Evolutionary conservation across 2,888 invertebrate genomes (phyloP).

Genomic region (Euzophera pinguis): DNA sequence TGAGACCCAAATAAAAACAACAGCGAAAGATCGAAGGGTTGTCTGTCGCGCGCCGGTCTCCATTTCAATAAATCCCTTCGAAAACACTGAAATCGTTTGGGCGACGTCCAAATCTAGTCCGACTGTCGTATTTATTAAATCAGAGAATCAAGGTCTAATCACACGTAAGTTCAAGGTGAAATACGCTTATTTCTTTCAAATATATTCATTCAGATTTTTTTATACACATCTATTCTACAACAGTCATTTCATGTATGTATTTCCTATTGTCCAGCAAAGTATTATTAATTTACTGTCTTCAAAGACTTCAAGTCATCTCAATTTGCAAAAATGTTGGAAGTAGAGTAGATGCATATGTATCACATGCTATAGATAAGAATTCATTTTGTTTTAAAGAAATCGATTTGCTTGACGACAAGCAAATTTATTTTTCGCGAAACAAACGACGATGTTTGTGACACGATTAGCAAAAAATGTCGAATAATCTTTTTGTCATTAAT

Average conservation of each 20-base stretch:
- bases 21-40: conserved; percentile 24
- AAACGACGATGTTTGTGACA: neutral
- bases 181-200: neutral
- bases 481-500: neutral
- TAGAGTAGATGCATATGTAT: too few species aligned
- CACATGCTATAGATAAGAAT: too few species aligned
- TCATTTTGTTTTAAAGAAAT: too few species aligned
- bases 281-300: too few species aligned
- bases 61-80: conserved; percentile 39
- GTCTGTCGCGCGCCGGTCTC: conserved; percentile 17
- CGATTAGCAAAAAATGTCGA: neutral
- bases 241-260: too few species aligned
- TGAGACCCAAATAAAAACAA: neutral
- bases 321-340: too few species aligned
- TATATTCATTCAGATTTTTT: neutral
- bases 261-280: too few species aligned
- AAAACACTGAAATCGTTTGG: conserved; percentile 45
- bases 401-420: too few species aligned
- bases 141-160: conserved; percentile 15
- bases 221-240: too few species aligned
- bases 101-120: conserved; percentile 44
- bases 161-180: neutral
- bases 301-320: too few species aligned
- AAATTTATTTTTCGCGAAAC: too few species aligned
- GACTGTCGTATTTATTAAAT: conserved; percentile 21